Base-by-base conservation (phyloP, 2,888 invertebrate species). In the Cheilosia scutellata region DNA sequence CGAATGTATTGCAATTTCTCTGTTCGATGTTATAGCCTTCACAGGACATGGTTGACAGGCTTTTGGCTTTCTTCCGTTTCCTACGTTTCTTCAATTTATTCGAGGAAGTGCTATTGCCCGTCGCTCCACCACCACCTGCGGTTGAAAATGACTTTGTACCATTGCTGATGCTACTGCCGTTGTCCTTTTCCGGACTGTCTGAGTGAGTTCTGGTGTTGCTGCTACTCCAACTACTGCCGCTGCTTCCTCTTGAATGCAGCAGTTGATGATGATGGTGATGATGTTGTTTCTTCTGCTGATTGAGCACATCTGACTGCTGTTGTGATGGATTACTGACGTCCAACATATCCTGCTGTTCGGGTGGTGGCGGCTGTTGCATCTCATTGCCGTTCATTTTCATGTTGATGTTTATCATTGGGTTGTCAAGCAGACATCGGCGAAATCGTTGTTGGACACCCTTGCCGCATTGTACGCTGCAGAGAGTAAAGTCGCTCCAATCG, bases 11-110 rank as follows among this genome's bases (percentile, higher is more conserved):
- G 90, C 92, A 92, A 88, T 92, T 91, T 72, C 92, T 90, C 88
- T 92, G 92, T 87, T 92, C 92, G 74, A 92, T 92, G 88, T 92
- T 92, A 89, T 92, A 92, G 55, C 92, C 92, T 83, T 92, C 92
- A 79, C 92, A 92, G 83, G 91, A 91, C 74, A 92, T 90, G 51
- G 92, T 92, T 51, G 92, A 91, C 49, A 91, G 88, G 72, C 89
- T 91, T 87, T 92, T 92, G 76, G 90, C 87, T 79, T 90, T 88
- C 88, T 90, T 89, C 68, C 77, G 79, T 58, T 87, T 87, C 84
- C 86, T 77, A 58, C 82, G 84, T 55, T 87, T 87, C 71, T 84
- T 87, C 77, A 84, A 76, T 82, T 87, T 86, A 82, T 79, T 87
- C 51, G 72, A 72, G 70, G 74, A 72, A 60, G 66, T 42, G 40